These are phyloP conservation scores for Sander lucioperca DNA, from an alignment of 2,113 vertebrate genomes.

Conservation along the genomic window DNA sequence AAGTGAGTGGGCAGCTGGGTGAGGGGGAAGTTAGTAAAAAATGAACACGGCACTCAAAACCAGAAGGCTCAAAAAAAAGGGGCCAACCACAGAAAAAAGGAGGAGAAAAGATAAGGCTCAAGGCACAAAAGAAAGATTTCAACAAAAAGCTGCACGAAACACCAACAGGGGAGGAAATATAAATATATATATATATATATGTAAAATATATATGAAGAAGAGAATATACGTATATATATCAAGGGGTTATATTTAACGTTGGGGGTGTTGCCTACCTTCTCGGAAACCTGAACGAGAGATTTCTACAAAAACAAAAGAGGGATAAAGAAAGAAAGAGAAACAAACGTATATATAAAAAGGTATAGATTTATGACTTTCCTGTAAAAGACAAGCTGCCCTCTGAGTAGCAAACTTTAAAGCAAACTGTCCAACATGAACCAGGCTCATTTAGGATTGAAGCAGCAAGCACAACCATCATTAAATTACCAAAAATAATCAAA, in stretches of 20 bases:
- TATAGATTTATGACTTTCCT: conserved; percentile 65
- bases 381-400: conserved; percentile 60
- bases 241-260: conserved; percentile 80
- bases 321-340: conserved; percentile 83
- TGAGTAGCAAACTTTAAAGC: conserved; percentile 36
- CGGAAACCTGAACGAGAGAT: conserved; percentile 95
- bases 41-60: conserved; percentile 61
- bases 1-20: conserved; percentile 46
- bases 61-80: conserved; percentile 59
- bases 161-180: conserved; percentile 81
- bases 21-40: conserved; percentile 62
- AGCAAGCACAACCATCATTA: conserved; percentile 47
- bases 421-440: conserved; percentile 32
- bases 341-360: conserved; percentile 80
- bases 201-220: conserved; percentile 76
- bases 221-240: conserved; percentile 71
- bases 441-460: conserved; percentile 39
- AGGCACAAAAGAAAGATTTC: conserved; percentile 71
- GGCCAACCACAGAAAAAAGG: conserved; percentile 68
- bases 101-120: conserved; percentile 66
- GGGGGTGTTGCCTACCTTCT: conserved; percentile 91
- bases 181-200: conserved; percentile 67
- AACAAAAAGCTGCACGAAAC: conserved; percentile 80
- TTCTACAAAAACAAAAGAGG: conserved; percentile 92
- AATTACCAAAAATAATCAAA: conserved; percentile 12